Percentiles rank a stretch among this genome's conserved stretches.
phyloP scores from a whole-genome alignment of 2,797 vertebrate species.

The Tapirus indicus region DNA sequence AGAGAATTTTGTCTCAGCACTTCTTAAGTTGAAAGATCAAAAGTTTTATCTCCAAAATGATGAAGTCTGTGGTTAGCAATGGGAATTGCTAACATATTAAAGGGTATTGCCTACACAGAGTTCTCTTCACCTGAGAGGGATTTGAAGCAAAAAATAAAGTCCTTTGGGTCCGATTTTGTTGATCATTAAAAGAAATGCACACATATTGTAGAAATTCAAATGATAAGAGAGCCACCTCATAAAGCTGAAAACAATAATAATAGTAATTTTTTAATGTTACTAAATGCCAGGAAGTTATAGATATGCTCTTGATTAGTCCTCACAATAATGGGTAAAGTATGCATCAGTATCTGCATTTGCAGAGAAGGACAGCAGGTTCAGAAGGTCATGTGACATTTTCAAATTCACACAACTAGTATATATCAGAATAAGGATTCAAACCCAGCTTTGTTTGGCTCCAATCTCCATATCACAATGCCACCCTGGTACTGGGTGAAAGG shows the following conservation, averaged over 20 bases:
- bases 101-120: background rate
- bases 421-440: background rate
- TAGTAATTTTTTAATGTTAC: background rate
- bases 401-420: background rate
- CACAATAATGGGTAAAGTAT: background rate
- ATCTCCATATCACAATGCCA: background rate
- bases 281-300: background rate
- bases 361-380: background rate
- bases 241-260: background rate
- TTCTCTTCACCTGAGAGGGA: background rate
- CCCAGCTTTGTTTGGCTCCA: background rate
- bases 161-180: background rate
- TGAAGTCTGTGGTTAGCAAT: constrained; percentile 35
- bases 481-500: background rate
- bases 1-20: constrained; percentile 36
- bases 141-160: background rate
- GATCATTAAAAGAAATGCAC: background rate
- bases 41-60: constrained; percentile 52
- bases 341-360: background rate
- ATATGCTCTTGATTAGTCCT: constrained; percentile 1
- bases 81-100: constrained; percentile 21
- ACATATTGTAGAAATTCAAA: background rate
- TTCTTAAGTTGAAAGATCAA: constrained; percentile 44
- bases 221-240: constrained; percentile 15
- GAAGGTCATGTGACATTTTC: background rate